phyloP scores from a whole-genome alignment of 2,888 invertebrate genomes.

The Uropetala carovei region DNA sequence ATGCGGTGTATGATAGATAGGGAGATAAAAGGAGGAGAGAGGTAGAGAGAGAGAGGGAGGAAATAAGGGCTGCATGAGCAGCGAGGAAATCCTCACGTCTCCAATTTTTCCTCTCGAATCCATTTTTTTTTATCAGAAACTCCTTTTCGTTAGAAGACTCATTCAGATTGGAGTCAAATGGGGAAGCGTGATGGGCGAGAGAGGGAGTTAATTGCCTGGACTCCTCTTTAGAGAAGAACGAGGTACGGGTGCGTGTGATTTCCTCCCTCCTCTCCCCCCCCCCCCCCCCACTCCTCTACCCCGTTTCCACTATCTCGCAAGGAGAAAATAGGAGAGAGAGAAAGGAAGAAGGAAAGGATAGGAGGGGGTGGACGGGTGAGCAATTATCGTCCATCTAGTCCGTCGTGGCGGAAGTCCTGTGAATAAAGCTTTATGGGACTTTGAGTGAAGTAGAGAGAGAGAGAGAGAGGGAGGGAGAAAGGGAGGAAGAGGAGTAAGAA shows the following conservation, averaged over 20 bases:
- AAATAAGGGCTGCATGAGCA: background rate
- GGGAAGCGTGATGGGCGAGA: background rate
- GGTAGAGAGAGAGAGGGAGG: background rate
- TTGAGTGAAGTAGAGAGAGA: background rate
- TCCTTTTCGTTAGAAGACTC: constrained; percentile 33
- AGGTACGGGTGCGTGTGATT: background rate
- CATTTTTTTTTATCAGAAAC: background rate
- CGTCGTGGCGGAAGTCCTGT: constrained; percentile 48
- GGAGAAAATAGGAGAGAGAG: background rate
- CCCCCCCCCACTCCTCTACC: constrained; percentile 19
- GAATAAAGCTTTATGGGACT: constrained; percentile 58
- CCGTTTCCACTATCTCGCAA: constrained; percentile 30
- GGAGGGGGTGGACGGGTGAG: constrained; percentile 22
- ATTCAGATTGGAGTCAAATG: constrained; percentile 55
- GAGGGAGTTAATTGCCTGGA: constrained; percentile 42
- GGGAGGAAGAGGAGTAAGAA: background rate
- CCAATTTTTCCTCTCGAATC: constrained; percentile 1
- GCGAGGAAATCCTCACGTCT: background rate
- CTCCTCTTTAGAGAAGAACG: constrained; percentile 14
- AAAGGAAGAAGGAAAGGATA: background rate
- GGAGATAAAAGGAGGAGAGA: background rate
- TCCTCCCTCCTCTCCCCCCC: constrained; percentile 43
- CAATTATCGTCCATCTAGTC: constrained; percentile 67
- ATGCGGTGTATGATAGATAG: too few species aligned
- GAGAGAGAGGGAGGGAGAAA: background rate